phyloP scores from a whole-genome alignment of 2,888 invertebrate species.

The Cloeon dipterum region DNA sequence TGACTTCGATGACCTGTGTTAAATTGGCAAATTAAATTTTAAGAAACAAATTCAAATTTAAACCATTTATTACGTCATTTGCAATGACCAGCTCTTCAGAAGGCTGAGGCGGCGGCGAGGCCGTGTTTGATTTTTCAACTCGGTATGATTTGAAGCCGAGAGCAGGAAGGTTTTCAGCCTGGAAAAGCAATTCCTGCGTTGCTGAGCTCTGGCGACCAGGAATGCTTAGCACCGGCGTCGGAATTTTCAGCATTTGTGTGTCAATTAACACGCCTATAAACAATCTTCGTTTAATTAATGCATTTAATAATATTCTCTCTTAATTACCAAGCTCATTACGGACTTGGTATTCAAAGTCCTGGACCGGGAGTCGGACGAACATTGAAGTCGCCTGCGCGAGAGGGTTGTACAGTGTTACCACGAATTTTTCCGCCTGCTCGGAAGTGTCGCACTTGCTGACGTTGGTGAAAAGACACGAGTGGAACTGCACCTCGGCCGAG shows the following conservation, averaged over 20 bases:
- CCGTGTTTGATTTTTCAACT: slow-evolving; percentile 6
- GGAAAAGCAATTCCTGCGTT: slow-evolving; percentile 17
- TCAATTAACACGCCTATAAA: too few species aligned
- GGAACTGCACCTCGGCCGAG: too few species aligned
- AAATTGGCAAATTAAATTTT: too few species aligned
- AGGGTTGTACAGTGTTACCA: slow-evolving; percentile 38
- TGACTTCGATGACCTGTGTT: too few species aligned
- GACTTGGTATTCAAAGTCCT: too few species aligned
- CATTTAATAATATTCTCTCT: too few species aligned
- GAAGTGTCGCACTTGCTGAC: slow-evolving; percentile 30
- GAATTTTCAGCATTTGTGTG: slow-evolving; percentile 15
- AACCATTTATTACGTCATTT: too few species aligned
- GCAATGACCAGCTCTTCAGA: too few species aligned
- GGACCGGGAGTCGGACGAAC: slow-evolving; percentile 30
- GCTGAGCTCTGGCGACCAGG: slow-evolving; percentile 18
- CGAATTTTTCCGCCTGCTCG: slow-evolving; percentile 26
- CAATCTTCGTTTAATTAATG: too few species aligned
- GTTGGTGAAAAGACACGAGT: slow-evolving; percentile 33
- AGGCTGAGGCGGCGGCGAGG: too few species aligned
- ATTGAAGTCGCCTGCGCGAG: slow-evolving; percentile 25
- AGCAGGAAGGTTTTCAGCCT: slow-evolving; percentile 14
- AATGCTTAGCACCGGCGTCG: slow-evolving; percentile 13
- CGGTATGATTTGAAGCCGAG: slow-evolving; percentile 11
- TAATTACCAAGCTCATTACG: too few species aligned
- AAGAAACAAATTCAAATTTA: too few species aligned